phyloP scores from a whole-genome alignment of 2,888 invertebrate genomes.

The Sepioteuthis lessoniana region DNA sequence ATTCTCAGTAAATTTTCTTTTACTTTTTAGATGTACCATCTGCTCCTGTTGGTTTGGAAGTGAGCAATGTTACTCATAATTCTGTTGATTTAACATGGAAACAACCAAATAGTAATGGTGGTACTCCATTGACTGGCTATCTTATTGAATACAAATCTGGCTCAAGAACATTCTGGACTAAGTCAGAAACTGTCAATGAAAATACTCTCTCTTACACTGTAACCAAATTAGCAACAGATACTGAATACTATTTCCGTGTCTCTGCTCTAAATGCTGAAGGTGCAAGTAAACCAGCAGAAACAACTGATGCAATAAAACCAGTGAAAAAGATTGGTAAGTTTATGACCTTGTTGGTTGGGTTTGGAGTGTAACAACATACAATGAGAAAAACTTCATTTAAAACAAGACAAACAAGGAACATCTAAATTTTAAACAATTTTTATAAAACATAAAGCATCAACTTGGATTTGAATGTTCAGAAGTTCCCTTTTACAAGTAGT shows the following conservation, averaged over 20 bases:
- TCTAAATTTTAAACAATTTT: no score
- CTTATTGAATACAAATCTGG: constrained; percentile 81
- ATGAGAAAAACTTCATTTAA: no score
- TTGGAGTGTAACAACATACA: no score
- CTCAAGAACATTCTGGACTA: constrained; percentile 85
- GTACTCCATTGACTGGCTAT: constrained; percentile 69
- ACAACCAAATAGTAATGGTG: constrained; percentile 71
- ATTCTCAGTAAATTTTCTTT: background rate
- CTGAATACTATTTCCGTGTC: constrained; percentile 91
- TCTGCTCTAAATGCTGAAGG: constrained; percentile 92
- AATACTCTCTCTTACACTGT: constrained; percentile 80
- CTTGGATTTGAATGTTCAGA: no score
- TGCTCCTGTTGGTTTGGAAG: constrained; percentile 88
- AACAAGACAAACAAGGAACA: no score
- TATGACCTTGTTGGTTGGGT: no score
- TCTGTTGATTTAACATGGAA: constrained; percentile 83
- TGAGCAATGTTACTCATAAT: constrained; percentile 87
- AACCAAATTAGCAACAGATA: constrained; percentile 85
- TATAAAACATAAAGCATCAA: no score
- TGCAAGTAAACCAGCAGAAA: constrained; percentile 88
- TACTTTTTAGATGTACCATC: constrained; percentile 84
- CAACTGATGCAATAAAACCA: constrained; percentile 63
- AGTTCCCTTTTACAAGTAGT: no score
- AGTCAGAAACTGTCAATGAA: constrained; percentile 78
- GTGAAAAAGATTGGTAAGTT: constrained; percentile 60